Evolutionary conservation across 2,797 vertebrate species (phyloP).

Genomic region (Pseudochromis fuscus): DNA sequence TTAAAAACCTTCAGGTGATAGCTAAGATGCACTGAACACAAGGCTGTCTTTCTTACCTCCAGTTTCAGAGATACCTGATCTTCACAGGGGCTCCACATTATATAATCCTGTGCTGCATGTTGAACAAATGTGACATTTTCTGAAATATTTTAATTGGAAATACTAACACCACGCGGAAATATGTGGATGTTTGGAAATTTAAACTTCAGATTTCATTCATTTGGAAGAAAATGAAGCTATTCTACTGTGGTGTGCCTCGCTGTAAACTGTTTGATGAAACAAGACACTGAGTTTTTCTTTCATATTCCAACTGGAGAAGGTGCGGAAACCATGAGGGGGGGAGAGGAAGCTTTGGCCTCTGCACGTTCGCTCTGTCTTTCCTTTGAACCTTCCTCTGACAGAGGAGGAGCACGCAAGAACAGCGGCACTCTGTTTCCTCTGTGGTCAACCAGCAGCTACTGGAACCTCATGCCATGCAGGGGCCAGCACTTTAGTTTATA

Average conservation of each 20-base stretch:
- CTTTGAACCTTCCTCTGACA: constrained; percentile 67
- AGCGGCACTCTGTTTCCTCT: constrained; percentile 83
- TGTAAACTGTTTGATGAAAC: constrained; percentile 21
- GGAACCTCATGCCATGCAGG: constrained; percentile 73
- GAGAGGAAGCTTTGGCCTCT: constrained; percentile 63
- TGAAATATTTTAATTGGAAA: neutral
- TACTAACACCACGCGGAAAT: neutral
- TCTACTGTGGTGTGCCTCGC: neutral
- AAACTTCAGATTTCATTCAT: constrained; percentile 1
- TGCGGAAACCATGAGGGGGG: constrained; percentile 63
- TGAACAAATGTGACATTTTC: neutral
- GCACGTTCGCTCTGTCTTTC: constrained; percentile 53
- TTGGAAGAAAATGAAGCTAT: neutral
- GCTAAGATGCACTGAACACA: neutral
- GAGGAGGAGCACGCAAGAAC: constrained; percentile 72
- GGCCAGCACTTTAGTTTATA: constrained; percentile 81
- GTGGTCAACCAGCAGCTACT: constrained; percentile 81
- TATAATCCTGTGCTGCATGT: neutral
- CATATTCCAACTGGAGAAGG: constrained; percentile 49
- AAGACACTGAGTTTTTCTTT: constrained; percentile 49
- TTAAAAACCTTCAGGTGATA: neutral
- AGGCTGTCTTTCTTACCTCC: neutral
- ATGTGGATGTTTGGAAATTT: neutral
- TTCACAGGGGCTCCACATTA: neutral
- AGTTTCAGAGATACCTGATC: neutral